A percentile compares a stretch with the other conserved stretches of the same genome.
phyloP scores from a whole-genome alignment of 1,140 invertebrate species.

The Macrocentrus cingulum region DNA sequence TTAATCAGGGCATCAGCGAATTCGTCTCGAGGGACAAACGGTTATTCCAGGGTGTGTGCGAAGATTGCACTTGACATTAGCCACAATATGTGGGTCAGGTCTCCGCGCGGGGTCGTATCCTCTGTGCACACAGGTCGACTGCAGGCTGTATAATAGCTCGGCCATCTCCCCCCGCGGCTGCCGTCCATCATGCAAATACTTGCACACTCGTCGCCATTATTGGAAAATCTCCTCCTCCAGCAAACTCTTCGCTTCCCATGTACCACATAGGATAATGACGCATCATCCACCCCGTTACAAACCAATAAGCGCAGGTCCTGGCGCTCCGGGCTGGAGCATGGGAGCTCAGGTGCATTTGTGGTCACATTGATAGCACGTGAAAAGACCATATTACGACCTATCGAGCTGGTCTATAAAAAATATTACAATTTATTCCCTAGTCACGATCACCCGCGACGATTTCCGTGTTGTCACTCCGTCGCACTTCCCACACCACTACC shows the following conservation, averaged over 20 bases:
- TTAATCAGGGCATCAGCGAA: not conserved
- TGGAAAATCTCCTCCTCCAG: constrained; percentile 25
- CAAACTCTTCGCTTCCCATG: constrained; percentile 37
- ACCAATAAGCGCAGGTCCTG: constrained; percentile 30
- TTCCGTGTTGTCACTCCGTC: constrained; percentile 19
- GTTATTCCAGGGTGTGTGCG: not conserved
- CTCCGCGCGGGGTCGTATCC: not conserved
- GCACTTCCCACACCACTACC: constrained; percentile 1
- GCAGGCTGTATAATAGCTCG: not conserved
- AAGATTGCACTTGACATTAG: constrained; percentile 4
- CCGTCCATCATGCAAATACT: constrained; percentile 42
- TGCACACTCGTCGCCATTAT: constrained; percentile 11
- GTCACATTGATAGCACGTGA: not conserved
- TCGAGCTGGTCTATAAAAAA: not conserved
- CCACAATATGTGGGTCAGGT: constrained; percentile 1
- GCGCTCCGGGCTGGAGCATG: not conserved
- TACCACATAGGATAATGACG: constrained; percentile 46
- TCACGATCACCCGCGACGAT: constrained; percentile 4
- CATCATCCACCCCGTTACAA: constrained; percentile 32
- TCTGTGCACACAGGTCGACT: not conserved
- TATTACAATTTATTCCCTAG: not conserved
- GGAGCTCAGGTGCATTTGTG: not conserved
- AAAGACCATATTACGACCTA: no score
- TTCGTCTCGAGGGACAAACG: constrained; percentile 21
- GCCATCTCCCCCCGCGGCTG: constrained; percentile 17